These are phyloP conservation scores for Bellardia pandia DNA, from an alignment of 2,888 invertebrate genomes.

Conservation along the genomic window DNA sequence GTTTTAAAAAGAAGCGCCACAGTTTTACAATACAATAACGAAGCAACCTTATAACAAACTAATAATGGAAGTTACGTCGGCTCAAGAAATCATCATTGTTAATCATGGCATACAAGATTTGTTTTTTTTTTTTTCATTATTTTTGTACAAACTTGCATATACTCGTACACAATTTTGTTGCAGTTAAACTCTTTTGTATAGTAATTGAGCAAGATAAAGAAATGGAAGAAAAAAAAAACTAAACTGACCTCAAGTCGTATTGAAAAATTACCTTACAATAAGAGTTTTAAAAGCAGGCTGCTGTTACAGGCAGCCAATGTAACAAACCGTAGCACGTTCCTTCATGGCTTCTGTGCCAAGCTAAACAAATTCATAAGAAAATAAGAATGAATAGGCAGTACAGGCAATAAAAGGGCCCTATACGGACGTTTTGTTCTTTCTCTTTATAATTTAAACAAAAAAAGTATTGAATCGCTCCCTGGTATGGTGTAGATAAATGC, in stretches of 20 bases:
- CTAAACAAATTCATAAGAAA: neutral
- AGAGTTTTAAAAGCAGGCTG: conserved; percentile 14
- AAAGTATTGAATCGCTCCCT: too few species aligned
- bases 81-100: conserved; percentile 64
- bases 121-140: neutral
- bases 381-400: neutral
- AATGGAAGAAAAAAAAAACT: conserved; percentile 34
- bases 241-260: conserved; percentile 66
- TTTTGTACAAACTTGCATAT: neutral
- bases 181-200: conserved; percentile 69
- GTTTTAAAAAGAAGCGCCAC: conserved; percentile 46
- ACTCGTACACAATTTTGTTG: conserved; percentile 45
- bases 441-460: too few species aligned
- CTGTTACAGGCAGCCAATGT: conserved; percentile 14
- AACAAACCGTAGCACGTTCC: conserved; percentile 67
- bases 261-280: conserved; percentile 69
- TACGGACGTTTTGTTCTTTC: too few species aligned
- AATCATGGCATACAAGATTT: conserved; percentile 43
- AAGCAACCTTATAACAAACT: conserved; percentile 19
- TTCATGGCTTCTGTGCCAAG: conserved; percentile 61
- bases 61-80: conserved; percentile 35
- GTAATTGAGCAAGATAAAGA: conserved; percentile 70
- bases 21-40: conserved; percentile 29
- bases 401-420: neutral
- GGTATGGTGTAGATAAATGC: too few species aligned